These are phyloP conservation scores for Nycteola revayana DNA, from an alignment of 2,888 invertebrate species.

Conservation along the genomic window DNA sequence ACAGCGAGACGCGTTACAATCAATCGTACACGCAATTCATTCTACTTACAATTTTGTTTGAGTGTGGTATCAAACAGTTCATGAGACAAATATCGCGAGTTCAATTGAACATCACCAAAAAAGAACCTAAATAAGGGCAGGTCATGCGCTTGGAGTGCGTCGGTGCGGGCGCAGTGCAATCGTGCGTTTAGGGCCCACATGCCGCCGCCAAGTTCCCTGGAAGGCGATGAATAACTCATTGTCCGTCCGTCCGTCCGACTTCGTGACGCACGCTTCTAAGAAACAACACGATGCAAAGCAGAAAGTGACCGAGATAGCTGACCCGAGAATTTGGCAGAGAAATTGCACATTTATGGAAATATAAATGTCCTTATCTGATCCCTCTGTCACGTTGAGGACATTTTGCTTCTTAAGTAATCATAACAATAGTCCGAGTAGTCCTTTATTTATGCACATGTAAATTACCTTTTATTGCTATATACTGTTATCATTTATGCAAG, in stretches of 20 bases:
- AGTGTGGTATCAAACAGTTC: too few species aligned
- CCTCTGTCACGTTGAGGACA: conserved; percentile 13
- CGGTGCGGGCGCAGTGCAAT: conserved; percentile 58
- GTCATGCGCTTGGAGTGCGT: conserved; percentile 57
- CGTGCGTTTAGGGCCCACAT: conserved; percentile 74
- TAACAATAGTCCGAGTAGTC: conserved; percentile 2
- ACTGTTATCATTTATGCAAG: conserved; percentile 2
- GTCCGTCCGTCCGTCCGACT: conserved; percentile 71
- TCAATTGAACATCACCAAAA: conserved; percentile 41
- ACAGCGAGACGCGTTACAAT: too few species aligned
- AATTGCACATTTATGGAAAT: conserved; percentile 32
- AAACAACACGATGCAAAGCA: conserved; percentile 60
- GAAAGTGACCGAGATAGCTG: conserved; percentile 71
- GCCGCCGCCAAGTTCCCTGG: conserved; percentile 75
- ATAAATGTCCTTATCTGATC: conserved; percentile 17
- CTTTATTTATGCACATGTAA: conserved; percentile 7
- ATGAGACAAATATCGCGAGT: too few species aligned
- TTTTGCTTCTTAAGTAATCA: conserved; percentile 11
- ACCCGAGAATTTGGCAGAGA: conserved; percentile 60
- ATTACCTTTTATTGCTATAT: conserved; percentile 6
- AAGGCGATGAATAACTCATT: conserved; percentile 81
- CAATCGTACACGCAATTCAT: too few species aligned
- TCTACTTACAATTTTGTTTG: too few species aligned
- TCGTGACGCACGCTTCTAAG: conserved; percentile 76
- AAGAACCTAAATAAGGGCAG: conserved; percentile 54